These are phyloP conservation scores for Bovichtus diacanthus DNA, from an alignment of 2,797 vertebrate species.

Conservation along the genomic window DNA sequence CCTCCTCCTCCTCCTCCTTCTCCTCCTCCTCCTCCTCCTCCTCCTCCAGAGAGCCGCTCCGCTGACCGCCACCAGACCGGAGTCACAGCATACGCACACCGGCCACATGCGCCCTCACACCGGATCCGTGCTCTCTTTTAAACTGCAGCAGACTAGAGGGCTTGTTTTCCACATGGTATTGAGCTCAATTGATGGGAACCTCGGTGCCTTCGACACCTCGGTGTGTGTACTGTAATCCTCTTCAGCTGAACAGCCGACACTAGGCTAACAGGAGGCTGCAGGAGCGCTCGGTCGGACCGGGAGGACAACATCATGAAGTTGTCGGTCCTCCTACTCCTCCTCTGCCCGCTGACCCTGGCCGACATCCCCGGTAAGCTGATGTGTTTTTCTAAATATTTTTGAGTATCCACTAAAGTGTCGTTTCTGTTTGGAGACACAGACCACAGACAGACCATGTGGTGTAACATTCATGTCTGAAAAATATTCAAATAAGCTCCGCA, in stretches of 20 bases:
- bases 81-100: slow-evolving; percentile 21
- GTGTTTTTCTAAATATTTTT: neutral
- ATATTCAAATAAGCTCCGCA: slow-evolving; percentile 12
- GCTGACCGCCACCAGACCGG: slow-evolving; percentile 27
- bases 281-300: slow-evolving; percentile 36
- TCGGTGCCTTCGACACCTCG: neutral
- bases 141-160: neutral
- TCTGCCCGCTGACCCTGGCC: slow-evolving; percentile 47
- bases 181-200: slow-evolving; percentile 30
- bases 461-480: neutral
- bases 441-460: neutral
- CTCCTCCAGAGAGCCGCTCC: slow-evolving; percentile 19
- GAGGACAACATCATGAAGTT: slow-evolving; percentile 73
- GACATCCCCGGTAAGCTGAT: slow-evolving; percentile 67
- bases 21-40: neutral
- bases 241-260: slow-evolving; percentile 1
- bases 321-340: slow-evolving; percentile 47
- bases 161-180: slow-evolving; percentile 6
- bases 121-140: neutral
- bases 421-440: neutral
- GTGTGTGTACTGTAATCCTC: neutral
- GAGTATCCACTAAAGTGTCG: rapidly evolving
- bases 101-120: slow-evolving; percentile 37
- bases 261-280: slow-evolving; percentile 5
- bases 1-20: neutral